Conservation (phyloP, 2,888 invertebrate species). For the Dorcus parallelipipedus region DNA sequence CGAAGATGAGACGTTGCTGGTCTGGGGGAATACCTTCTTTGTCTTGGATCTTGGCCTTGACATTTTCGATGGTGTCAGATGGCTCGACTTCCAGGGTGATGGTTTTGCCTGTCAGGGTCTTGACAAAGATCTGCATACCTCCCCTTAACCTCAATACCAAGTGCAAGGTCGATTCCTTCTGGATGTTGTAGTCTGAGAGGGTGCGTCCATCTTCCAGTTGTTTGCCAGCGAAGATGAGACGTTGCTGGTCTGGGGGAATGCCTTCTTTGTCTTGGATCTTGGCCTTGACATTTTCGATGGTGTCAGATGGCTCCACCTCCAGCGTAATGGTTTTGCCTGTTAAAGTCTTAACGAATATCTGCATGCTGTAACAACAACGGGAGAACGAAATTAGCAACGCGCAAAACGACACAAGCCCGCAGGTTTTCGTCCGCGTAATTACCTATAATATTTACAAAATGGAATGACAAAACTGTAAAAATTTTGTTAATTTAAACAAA, state of each 20-base stretch:
- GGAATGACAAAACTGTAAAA: constrained; percentile 23
- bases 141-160: too few relatives aligned
- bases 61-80: too few relatives aligned
- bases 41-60: too few relatives aligned
- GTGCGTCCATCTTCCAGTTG: too few relatives aligned
- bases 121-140: too few relatives aligned
- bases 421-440: neutral
- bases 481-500: constrained; percentile 22
- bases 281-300: constrained; percentile 60
- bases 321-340: constrained; percentile 55
- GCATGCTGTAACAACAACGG: constrained; percentile 48
- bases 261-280: constrained; percentile 57
- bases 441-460: neutral
- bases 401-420: constrained; percentile 9
- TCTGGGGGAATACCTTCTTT: too few relatives aligned
- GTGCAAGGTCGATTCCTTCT: too few relatives aligned
- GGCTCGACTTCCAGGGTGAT: too few relatives aligned
- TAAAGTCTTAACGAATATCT: constrained; percentile 45
- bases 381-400: constrained; percentile 5
- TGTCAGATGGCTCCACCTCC: constrained; percentile 53
- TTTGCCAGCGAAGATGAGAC: constrained; percentile 27
- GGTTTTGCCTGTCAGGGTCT: too few relatives aligned
- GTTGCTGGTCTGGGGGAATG: constrained; percentile 59
- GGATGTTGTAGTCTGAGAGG: too few relatives aligned
- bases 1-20: constrained; percentile 54